A percentile compares a stretch with the other conserved stretches of the same genome.
Evolutionary conservation across 2,888 invertebrate species (phyloP).

Genomic region (Nowickia ferox): DNA sequence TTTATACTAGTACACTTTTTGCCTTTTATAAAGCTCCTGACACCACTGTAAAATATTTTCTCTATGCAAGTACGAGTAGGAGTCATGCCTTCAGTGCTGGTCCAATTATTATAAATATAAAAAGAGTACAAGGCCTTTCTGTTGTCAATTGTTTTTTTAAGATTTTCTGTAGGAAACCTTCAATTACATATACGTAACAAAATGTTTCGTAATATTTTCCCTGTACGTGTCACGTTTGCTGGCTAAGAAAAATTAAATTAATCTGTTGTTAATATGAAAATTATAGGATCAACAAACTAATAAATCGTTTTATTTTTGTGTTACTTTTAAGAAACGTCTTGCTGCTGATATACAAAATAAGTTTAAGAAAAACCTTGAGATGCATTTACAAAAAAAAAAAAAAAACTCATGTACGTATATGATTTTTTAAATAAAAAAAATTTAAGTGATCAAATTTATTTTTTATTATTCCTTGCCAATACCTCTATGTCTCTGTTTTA

Average conservation of each 20-base stretch:
- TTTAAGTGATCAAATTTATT: neutral
- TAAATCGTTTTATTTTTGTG: neutral
- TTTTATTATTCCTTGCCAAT: neutral
- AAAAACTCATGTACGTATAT: neutral
- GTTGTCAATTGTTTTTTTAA: no score
- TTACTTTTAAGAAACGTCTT: slow-evolving; percentile 36
- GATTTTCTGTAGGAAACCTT: no score
- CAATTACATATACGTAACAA: no score
- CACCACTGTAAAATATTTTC: no score
- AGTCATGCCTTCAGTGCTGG: no score
- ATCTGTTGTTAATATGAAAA: slow-evolving; percentile 69
- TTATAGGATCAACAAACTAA: slow-evolving; percentile 41
- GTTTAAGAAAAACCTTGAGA: slow-evolving; percentile 11
- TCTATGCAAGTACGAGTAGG: no score
- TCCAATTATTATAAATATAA: no score
- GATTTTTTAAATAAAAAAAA: neutral
- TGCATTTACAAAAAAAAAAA: neutral
- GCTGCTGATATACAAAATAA: slow-evolving; percentile 40
- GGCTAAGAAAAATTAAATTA: slow-evolving; percentile 11
- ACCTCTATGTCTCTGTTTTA: slow-evolving; percentile 4
- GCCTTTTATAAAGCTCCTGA: no score
- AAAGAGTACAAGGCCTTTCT: no score
- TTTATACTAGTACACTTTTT: no score
- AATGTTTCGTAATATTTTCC: no score
- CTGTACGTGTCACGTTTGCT: neutral